These are phyloP conservation scores for Avahi laniger DNA, from an alignment of 2,797 vertebrate genomes.

Conservation along the genomic window DNA sequence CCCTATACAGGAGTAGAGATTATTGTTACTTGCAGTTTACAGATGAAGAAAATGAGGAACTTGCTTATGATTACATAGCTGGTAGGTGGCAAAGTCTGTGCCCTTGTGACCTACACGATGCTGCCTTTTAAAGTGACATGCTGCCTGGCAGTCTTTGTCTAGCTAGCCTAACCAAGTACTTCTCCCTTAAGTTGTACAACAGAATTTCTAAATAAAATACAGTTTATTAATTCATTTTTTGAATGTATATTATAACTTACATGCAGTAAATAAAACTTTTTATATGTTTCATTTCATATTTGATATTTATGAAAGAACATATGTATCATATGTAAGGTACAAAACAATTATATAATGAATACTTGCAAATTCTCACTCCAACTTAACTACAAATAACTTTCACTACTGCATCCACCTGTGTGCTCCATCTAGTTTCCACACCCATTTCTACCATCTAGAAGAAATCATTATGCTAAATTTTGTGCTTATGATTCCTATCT, in stretches of 20 bases:
- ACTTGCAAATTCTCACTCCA: not conserved
- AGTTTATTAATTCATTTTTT: not conserved
- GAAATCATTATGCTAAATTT: not conserved
- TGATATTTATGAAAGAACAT: not conserved
- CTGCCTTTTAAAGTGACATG: not conserved
- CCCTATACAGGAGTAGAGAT: not conserved
- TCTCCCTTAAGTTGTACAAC: not conserved
- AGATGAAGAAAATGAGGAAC: not conserved
- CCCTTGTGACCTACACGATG: accelerated
- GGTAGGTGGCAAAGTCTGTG: not conserved
- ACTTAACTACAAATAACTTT: not conserved
- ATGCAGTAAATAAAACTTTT: not conserved
- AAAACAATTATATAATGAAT: not conserved
- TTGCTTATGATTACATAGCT: not conserved
- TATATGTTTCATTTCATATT: not conserved
- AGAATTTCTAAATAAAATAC: not conserved
- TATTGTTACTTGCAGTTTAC: not conserved
- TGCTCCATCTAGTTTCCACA: not conserved
- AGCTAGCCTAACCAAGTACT: not conserved
- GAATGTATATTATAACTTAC: not conserved
- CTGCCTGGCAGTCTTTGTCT: not conserved
- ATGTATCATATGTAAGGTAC: not conserved
- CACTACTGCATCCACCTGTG: not conserved
- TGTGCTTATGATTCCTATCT: not conserved
- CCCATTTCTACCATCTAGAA: not conserved